Percentiles rank a stretch among this genome's conserved stretches.
Evolutionary conservation across 2,113 vertebrate genomes (phyloP).

Genomic region (Azemiops feae): DNA sequence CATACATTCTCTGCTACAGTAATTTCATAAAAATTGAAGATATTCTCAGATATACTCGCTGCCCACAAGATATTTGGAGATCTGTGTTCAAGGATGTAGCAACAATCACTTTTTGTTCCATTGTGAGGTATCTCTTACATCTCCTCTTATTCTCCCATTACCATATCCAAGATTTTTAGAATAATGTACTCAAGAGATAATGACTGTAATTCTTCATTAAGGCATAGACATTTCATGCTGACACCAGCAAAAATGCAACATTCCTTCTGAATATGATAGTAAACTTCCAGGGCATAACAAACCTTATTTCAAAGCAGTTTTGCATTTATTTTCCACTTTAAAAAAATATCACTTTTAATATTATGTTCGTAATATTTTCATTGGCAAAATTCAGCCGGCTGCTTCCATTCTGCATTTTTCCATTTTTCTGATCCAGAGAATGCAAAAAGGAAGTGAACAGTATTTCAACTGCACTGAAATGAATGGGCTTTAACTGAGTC

Average conservation of each 20-base stretch:
- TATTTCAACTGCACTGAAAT: neutral
- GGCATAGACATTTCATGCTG: neutral
- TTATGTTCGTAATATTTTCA: neutral
- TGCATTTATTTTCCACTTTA: neutral
- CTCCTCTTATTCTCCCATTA: neutral
- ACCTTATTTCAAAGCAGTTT: neutral
- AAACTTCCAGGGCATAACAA: neutral
- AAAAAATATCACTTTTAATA: conserved; percentile 5
- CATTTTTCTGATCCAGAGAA: neutral
- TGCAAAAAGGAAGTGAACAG: neutral
- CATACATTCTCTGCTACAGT: neutral
- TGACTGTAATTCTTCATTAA: neutral
- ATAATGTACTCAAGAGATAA: neutral
- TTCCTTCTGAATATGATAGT: neutral
- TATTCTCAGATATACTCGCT: neutral
- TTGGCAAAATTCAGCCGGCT: neutral
- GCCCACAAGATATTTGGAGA: neutral
- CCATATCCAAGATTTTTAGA: neutral
- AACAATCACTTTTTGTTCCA: neutral
- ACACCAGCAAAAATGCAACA: neutral
- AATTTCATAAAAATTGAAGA: neutral
- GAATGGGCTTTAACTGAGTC: neutral
- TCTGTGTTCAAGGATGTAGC: neutral
- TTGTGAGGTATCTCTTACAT: neutral
- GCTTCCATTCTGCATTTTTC: neutral